Base-by-base conservation (phyloP, 2,113 vertebrate species). In the Myotis lucifugus region DNA sequence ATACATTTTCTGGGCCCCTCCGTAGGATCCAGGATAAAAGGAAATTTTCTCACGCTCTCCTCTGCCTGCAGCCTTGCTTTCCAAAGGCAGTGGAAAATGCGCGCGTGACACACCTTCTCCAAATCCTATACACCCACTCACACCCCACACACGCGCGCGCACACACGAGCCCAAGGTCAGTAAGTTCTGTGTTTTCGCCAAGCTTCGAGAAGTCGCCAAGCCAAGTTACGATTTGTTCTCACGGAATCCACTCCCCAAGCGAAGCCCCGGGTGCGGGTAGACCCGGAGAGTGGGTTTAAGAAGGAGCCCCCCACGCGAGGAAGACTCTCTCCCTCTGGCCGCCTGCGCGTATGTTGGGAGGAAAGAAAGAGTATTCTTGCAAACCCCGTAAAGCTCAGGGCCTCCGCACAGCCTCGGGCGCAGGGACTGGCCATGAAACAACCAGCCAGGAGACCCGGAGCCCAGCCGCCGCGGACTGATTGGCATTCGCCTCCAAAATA, bases 401-500 rank as follows among this genome's bases (percentile, higher is more conserved):
- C 7, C 50, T 27, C 32, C 34, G 4, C 70, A 10, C 21, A 23
- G 21, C 12, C 5, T 34, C 84, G 14, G 29, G 34, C 1, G 9
- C 64, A 32, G 12, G 27, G 21, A 88, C 50, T 21, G 7, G 0
- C 76, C 23, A 14, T 10, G 23, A 72, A 82, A 88, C 81, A 21
- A 18, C 66, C 40, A 64, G 48, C 18, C 42, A 6, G 4, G 25
- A 77, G 61, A 40, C 12, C 52, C 21, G 0, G 12, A 79, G 34
- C 72, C 25, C 5, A 34, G 14, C n/a, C 23, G 6, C 59, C 9
- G 32, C 3, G 1, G 0, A 34, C 8, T 5, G 27, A 84, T 12
- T 18, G 42, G 61, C 64, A 66, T 18, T 85, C 23, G 11, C 66
- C 77, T 84, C 77, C 73, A 73, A 95, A 93, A 88, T 54, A 95